Evolutionary conservation across 53 echinoderm and acorn worm genomes (phyloP), one percentile per base, ranked within the genome.

Genomic region (Echinometra lucunter): DNA sequence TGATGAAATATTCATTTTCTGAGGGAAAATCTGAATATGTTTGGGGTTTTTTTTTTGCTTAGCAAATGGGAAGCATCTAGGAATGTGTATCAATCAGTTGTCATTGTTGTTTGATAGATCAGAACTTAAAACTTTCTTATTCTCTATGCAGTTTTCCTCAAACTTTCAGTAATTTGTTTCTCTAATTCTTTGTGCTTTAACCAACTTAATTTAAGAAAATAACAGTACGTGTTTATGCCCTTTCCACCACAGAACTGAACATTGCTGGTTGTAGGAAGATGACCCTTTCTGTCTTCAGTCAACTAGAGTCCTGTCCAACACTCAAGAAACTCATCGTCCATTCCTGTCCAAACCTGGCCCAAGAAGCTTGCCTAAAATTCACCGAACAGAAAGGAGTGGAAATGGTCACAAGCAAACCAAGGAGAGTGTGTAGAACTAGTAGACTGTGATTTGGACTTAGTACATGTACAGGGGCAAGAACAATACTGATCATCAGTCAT

Each of bases 191-290:
- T 27, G n/a, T n/a, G n/a, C n/a, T n/a, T n/a, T n/a, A n/a, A n/a
- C n/a, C n/a, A n/a, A n/a, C n/a, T n/a, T n/a, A n/a, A n/a, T 57
- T 63, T 23, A 21, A 63, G 25, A 63, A 25, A 25, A 25, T 63
- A 63, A 63, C 63, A 63, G 23, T 25, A 63, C 25, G 63, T 25
- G 3, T 63, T 63, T 25, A 63, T 63, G 5, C 25, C 25, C 23
- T 60, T 67, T 63, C 19, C 6, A 75, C 21, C 5, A 75, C 87
- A 98, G 98, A 97, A 38, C 89, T 98, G 95, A 96, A 98, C 94
- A 93, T 98, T 28, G 94, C 98, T 16, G 97, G 97, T 40, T 97
- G 97, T 88, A 91, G 95, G 42, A 94, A 96, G 58, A 95, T 98
- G 88, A 97, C 97, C 0, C 96, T 97, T 17, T 92, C 94, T 2